phyloP scores from a whole-genome alignment of 2,797 vertebrate genomes.

The Ctenopoma kingsleyae region DNA sequence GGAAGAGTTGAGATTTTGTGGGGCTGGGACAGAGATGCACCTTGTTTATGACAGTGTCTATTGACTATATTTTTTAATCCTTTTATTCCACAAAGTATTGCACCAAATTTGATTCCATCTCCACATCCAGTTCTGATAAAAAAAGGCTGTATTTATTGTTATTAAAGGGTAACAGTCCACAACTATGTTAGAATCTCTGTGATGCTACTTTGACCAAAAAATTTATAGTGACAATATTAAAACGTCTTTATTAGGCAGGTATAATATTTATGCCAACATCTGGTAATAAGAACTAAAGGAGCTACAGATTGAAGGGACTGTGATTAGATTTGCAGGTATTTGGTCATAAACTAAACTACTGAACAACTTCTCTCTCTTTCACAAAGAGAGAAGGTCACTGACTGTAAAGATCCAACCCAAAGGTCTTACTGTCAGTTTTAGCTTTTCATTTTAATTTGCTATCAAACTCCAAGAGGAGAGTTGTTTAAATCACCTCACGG shows the following conservation, averaged over 20 bases:
- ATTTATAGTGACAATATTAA: not conserved
- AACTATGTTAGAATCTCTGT: not conserved
- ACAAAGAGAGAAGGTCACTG: not conserved
- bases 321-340: not conserved
- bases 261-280: not conserved
- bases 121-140: not conserved
- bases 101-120: not conserved
- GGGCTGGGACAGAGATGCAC: too few species aligned
- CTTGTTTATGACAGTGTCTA: not conserved
- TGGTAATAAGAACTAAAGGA: not conserved
- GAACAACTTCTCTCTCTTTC: not conserved
- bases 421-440: not conserved
- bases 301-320: not conserved
- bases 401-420: conserved; percentile 3
- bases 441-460: conserved; percentile 3
- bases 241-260: not conserved
- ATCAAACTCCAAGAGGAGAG: not conserved
- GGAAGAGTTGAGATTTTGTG: not conserved
- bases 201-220: not conserved
- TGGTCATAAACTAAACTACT: too few species aligned
- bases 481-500: not conserved
- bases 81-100: not conserved
- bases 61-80: not conserved
- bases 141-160: not conserved
- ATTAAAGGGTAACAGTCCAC: too few species aligned